Percentiles rank a stretch among this genome's conserved stretches.
phyloP scores from a whole-genome alignment of 2,797 vertebrate species.

The Acipenser transmontanus region DNA sequence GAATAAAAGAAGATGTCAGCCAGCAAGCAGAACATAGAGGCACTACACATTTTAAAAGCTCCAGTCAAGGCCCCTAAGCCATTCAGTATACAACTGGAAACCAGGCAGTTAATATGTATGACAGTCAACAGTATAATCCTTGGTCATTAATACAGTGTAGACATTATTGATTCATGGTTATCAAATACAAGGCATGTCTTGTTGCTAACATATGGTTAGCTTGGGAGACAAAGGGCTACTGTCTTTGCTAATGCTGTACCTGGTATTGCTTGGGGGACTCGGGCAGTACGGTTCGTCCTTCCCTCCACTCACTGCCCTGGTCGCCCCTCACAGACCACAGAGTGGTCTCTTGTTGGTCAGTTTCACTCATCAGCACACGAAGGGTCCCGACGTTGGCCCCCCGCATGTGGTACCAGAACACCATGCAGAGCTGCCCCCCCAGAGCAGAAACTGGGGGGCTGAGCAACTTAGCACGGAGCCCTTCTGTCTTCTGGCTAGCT shows the following conservation, averaged over 20 bases:
- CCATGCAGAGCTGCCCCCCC: conserved; percentile 75
- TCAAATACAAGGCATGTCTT: too few relatives aligned
- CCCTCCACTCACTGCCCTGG: conserved; percentile 82
- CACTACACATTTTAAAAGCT: not conserved
- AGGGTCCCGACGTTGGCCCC: conserved; percentile 78
- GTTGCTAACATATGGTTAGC: too few relatives aligned
- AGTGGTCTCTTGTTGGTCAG: conserved; percentile 73
- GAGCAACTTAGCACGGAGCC: conserved; percentile 74
- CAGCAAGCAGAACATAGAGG: not conserved
- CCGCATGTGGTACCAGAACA: conserved; percentile 78
- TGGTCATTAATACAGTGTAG: not conserved
- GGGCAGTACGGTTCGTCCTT: conserved; percentile 85
- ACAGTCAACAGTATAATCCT: too few relatives aligned
- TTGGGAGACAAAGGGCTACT: too few relatives aligned
- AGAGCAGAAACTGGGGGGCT: conserved; percentile 77
- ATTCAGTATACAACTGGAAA: too few relatives aligned
- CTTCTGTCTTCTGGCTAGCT: conserved; percentile 63
- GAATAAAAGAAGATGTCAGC: not conserved
- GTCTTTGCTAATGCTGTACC: conserved; percentile 46
- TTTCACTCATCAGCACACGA: conserved; percentile 73
- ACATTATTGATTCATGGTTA: too few relatives aligned
- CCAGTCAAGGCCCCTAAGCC: too few relatives aligned
- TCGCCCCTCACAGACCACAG: conserved; percentile 83
- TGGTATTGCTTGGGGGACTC: conserved; percentile 85
- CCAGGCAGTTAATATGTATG: too few relatives aligned